These are phyloP conservation scores for Candoia aspera DNA, from an alignment of 2,113 vertebrate genomes.

Conservation along the genomic window DNA sequence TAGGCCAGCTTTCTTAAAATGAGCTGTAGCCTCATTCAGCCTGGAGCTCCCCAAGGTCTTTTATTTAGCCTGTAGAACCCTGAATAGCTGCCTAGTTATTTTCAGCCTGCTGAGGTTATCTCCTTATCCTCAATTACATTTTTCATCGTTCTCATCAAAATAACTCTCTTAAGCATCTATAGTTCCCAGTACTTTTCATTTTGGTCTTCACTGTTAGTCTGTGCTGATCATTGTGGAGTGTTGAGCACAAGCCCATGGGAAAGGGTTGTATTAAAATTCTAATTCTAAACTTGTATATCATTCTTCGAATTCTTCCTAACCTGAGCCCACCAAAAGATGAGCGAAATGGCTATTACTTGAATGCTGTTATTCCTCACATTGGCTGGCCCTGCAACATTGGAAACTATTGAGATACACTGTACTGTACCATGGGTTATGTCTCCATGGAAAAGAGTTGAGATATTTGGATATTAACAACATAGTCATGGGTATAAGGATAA, in stretches of 20 bases:
- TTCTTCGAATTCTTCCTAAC: slow-evolving; percentile 38
- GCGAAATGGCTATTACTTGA: background rate
- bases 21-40: slow-evolving; percentile 58
- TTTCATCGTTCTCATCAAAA: slow-evolving; percentile 79
- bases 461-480: background rate
- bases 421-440: background rate
- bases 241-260: slow-evolving; percentile 33
- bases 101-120: slow-evolving; percentile 84
- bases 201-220: slow-evolving; percentile 40
- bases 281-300: slow-evolving; percentile 55
- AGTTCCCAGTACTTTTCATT: slow-evolving; percentile 75
- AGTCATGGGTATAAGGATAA: background rate
- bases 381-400: background rate
- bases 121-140: slow-evolving; percentile 73
- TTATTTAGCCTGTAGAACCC: slow-evolving; percentile 52
- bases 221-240: slow-evolving; percentile 10
- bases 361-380: background rate
- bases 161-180: slow-evolving; percentile 78
- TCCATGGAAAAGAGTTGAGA: background rate
- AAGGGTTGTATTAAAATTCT: slow-evolving; percentile 56
- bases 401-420: background rate
- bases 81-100: slow-evolving; percentile 77
- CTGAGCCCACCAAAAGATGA: slow-evolving; percentile 33
- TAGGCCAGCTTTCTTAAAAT: slow-evolving; percentile 86
- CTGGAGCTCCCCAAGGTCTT: slow-evolving; percentile 67